Base-by-base conservation (phyloP, 2,888 invertebrate genomes). In the Pelosia muscerda region DNA sequence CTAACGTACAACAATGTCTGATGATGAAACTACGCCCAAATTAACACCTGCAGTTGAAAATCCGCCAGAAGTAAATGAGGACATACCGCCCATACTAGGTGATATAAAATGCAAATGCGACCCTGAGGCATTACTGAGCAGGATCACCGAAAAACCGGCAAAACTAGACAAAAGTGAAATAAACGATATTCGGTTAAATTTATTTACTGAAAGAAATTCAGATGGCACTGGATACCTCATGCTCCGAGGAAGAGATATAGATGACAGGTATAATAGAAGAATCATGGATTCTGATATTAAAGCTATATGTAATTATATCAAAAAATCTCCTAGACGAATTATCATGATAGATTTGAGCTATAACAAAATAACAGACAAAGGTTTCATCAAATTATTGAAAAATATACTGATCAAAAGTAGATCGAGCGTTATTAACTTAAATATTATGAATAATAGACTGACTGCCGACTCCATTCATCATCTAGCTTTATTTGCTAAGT, bases 371-470 rank as follows among this genome's bases (percentile, higher is more conserved):
- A 95, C 95, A 0, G 95, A 96, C 72, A 72, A 71, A 22, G 96
- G 96, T 0, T 91, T 96, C 26, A 84, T 84, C 58, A 92, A 90
- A 70, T 75, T 95, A 15, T 75, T 93, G 4, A 92, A 95, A 77
- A 87, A 90, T 23, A 84, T 93, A 9, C 86, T 96, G 1, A 78
- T 92, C 0, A 90, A 95, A 83, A 85, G 88, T 0, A 81, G 93
- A 63, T 95, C 96, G 0, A 92, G 95, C 67, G 71, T 96, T 0
- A 79, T 88, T 0, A 92, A 96, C 75, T 78, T 96, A 25, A 96
- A 96, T 81, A 80, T 96, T 0, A 95, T 95, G 91, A 95, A 95
- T 66, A 96, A 96, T 74, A 86, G 95, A 60, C 84, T 96, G 54
- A 90, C 91, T 0, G 88, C 90, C 3, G 72, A 79, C 38, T 95